Base-by-base conservation (phyloP, 2,888 invertebrate genomes). In the Fragum sueziense region DNA sequence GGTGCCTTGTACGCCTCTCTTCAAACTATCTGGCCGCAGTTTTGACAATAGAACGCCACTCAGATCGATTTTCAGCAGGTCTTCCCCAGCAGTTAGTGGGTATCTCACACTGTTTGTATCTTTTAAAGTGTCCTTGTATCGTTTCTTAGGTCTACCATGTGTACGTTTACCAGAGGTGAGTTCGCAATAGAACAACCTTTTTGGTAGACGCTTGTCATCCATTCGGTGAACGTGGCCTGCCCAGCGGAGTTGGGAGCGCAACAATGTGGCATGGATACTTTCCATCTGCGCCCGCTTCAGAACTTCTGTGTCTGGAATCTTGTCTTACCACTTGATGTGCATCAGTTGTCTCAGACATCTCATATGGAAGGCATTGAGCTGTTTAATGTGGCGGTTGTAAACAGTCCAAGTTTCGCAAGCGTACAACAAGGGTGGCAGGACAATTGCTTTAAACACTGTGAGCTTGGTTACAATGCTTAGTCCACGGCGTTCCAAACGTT, bases 401-500 rank as follows among this genome's bases (percentile, higher is more conserved):
- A 52, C 52, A n/a, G 52, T 52, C 52, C 52, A 52, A 17, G 22
- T 52, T 22, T 52, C n/a, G n/a, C n/a, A n/a, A n/a, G n/a, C n/a
- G n/a, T n/a, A n/a, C n/a, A n/a, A n/a, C n/a, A n/a, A n/a, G 11
- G 52, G 20, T n/a, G 52, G 52, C 22, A 52, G 22, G 22, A 22
- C 22, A 52, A 52, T n/a, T 52, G 52, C 52, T 52, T 22, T 52
- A 22, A n/a, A 52, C 20, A 52, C 52, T 7, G 4, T 52, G 52
- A 52, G 52, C 52, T 52, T 52, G 22, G 52, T 52, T 52, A 6
- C 52, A 52, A 52, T 22, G 52, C n/a, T 52, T 22, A 52, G 52
- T 52, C 52, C n/a, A n/a, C n/a, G n/a, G n/a, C n/a, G n/a, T n/a
- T n/a, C 52, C 52, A 52, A n/a, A 52, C 52, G 20, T 52, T 52